A percentile compares a stretch with the other conserved stretches of the same genome.
Conservation (phyloP, 2,797 vertebrate genomes). For the Argya squamiceps region DNA sequence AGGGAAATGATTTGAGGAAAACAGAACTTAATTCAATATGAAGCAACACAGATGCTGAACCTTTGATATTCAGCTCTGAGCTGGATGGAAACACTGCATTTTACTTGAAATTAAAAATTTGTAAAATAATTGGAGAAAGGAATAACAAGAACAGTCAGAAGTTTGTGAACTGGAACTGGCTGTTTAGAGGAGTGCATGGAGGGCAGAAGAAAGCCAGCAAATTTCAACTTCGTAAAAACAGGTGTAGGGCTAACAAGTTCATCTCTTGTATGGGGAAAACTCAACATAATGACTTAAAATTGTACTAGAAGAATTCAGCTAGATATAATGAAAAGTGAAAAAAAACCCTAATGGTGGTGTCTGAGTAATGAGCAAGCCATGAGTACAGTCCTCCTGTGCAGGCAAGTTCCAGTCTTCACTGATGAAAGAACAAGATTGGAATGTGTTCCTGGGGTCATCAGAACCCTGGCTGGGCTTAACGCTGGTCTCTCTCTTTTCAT, state of each 20-base stretch:
- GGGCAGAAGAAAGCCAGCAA: background rate
- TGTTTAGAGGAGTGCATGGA: background rate
- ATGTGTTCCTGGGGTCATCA: background rate
- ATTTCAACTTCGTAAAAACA: background rate
- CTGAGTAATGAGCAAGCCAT: background rate
- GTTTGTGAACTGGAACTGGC: background rate
- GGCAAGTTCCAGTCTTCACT: background rate
- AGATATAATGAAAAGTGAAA: background rate
- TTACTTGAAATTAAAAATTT: background rate
- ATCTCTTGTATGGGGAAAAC: background rate
- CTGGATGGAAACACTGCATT: background rate
- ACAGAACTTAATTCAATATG: background rate
- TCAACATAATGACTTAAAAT: background rate
- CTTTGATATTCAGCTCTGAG: background rate
- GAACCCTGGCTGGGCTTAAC: background rate
- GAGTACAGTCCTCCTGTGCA: background rate
- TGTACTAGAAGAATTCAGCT: background rate
- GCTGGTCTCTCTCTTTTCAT: background rate
- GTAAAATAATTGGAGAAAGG: background rate
- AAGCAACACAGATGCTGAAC: background rate
- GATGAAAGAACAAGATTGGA: background rate
- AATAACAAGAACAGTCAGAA: background rate
- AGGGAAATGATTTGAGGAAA: background rate
- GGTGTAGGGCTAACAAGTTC: background rate
- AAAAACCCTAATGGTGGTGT: background rate